Percentiles rank a stretch among this genome's conserved stretches.
Conservation (phyloP, 2,797 vertebrate species). For the Pempheris klunzingeri region DNA sequence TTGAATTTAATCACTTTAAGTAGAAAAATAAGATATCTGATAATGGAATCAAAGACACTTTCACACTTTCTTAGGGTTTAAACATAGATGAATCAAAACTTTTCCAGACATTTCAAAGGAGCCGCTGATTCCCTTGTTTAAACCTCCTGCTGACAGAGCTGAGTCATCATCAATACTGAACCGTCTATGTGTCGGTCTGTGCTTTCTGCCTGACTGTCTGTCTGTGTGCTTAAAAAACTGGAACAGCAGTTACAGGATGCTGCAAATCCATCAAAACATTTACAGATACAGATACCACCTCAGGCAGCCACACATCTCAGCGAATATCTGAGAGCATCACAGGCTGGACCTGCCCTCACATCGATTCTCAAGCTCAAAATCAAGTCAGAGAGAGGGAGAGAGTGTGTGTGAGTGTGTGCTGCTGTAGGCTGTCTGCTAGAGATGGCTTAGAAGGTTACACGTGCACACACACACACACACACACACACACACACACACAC, state of each 20-base stretch:
- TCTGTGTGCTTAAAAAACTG: conserved; percentile 47
- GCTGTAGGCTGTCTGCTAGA: neutral
- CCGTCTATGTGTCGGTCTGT: conserved; percentile 30
- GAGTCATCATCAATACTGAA: conserved; percentile 15
- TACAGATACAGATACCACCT: conserved; percentile 71
- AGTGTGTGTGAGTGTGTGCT: conserved; percentile 1
- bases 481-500: conserved; percentile 11
- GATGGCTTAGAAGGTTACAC: conserved; percentile 38
- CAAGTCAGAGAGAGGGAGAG: conserved; percentile 28
- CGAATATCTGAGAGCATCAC: conserved; percentile 71
- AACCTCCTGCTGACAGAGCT: conserved; percentile 24
- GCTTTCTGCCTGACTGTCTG: conserved; percentile 6
- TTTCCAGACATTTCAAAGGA: neutral
- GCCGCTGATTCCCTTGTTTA: neutral
- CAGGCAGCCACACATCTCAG: conserved; percentile 66
- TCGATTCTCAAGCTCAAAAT: conserved; percentile 59
- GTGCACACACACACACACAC: neutral
- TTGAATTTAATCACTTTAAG: neutral
- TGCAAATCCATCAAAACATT: conserved; percentile 75
- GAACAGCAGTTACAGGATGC: conserved; percentile 62
- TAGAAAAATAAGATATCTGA: neutral
- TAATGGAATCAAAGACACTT: neutral
- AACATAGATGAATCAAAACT: neutral
- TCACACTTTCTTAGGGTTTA: neutral
- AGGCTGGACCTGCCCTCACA: conserved; percentile 63